Evolutionary conservation across 1,140 invertebrate species (phyloP).

Genomic region (Vollenhovia emeryi): DNA sequence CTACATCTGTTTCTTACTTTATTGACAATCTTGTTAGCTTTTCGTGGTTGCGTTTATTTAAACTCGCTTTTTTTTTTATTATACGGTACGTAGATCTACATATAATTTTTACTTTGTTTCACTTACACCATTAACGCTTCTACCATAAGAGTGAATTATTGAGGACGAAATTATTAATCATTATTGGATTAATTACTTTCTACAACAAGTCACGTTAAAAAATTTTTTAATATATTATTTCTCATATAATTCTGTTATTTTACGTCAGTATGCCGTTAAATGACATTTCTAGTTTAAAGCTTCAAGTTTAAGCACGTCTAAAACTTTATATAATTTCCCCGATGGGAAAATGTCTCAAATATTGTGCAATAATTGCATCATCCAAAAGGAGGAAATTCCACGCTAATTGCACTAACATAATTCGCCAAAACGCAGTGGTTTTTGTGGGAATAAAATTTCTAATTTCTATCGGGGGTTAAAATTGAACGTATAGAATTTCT

Average conservation of each 20-base stretch:
- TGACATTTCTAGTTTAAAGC: background rate
- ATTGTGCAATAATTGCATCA: too few species aligned
- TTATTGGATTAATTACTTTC: background rate
- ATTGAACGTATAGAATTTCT: too few species aligned
- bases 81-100: background rate
- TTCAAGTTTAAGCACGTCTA: background rate
- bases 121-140: background rate
- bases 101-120: background rate
- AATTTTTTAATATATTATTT: background rate
- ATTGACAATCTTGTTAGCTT: background rate
- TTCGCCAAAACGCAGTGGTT: too few species aligned
- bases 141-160: background rate
- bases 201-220: background rate
- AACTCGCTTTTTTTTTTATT: background rate
- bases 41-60: background rate
- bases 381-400: too few species aligned
- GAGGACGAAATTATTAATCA: background rate
- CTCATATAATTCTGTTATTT: background rate
- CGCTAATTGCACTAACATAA: too few species aligned
- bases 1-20: background rate
- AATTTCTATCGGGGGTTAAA: too few species aligned
- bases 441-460: too few species aligned
- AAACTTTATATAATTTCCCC: background rate
- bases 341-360: too few species aligned
- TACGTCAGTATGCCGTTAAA: background rate